Evolutionary conservation across 2,113 vertebrate species (phyloP).

Genomic region (Leucoraja erinaceus): DNA sequence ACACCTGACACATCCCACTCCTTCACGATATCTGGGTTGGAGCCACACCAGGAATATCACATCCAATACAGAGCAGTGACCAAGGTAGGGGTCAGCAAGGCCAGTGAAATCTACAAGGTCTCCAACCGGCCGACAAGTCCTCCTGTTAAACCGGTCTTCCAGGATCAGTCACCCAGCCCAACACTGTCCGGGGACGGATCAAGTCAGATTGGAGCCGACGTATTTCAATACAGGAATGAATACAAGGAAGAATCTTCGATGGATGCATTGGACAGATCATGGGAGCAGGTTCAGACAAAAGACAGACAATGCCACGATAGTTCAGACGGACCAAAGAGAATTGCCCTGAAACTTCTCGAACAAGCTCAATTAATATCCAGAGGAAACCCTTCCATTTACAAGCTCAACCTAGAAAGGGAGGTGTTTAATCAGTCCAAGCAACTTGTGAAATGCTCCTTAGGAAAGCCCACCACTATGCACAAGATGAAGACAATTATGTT

Average conservation of each 20-base stretch:
- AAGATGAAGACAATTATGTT: no score
- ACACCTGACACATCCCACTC: constrained; percentile 20
- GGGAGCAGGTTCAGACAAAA: not conserved
- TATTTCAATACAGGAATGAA: constrained; percentile 22
- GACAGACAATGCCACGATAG: not conserved
- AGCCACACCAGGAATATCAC: not conserved
- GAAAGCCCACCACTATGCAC: no score
- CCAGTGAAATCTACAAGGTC: not conserved
- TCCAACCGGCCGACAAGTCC: constrained; percentile 17
- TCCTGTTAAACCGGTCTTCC: not conserved
- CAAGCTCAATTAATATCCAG: not conserved
- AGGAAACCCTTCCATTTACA: no score
- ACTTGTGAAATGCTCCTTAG: no score
- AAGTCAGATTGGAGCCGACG: constrained; percentile 26
- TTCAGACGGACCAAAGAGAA: no score
- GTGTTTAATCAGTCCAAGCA: no score
- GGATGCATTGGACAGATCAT: not conserved
- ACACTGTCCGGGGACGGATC: not conserved
- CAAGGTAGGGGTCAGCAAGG: not conserved
- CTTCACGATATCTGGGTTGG: constrained; percentile 21
- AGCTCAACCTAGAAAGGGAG: no score
- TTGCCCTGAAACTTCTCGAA: not conserved
- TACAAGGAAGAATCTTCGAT: not conserved
- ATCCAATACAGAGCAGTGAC: constrained; percentile 6
- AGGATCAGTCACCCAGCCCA: not conserved